Percentiles rank a stretch among this genome's conserved stretches.
Evolutionary conservation across 2,113 vertebrate species (phyloP).

Genomic region (Ptilonorhynchus violaceus): DNA sequence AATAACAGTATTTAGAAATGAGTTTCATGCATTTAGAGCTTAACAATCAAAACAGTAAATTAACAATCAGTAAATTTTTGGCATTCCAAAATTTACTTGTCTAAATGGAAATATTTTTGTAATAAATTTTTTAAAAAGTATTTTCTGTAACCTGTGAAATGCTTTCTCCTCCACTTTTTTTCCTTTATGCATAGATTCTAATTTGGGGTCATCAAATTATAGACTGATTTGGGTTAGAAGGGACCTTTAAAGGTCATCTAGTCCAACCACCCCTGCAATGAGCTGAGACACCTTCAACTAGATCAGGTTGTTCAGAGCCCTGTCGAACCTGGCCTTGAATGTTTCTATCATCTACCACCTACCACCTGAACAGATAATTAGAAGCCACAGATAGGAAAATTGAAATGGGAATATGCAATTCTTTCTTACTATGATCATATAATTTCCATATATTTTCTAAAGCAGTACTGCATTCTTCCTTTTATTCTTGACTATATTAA

Average conservation of each 20-base stretch:
- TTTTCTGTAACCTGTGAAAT: background rate
- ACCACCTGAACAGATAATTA: background rate
- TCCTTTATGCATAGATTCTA: background rate
- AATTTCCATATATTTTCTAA: background rate
- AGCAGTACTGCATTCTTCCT: background rate
- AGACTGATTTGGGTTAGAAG: background rate
- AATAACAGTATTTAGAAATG: background rate
- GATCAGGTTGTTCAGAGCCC: background rate
- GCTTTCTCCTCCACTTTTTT: background rate
- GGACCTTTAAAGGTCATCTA: background rate
- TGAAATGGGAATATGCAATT: background rate
- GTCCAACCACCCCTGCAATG: fast-evolving
- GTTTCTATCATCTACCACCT: background rate
- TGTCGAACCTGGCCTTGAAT: background rate
- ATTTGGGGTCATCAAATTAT: fast-evolving
- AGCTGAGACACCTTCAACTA: background rate
- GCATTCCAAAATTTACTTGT: background rate
- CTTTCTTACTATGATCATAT: background rate
- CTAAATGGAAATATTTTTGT: background rate
- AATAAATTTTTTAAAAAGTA: background rate
- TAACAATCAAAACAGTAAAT: too few relatives aligned
- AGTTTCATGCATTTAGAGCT: background rate
- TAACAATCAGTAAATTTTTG: too few relatives aligned
- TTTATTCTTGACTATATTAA: background rate
- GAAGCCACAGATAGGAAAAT: background rate